Evolutionary conservation across 2,113 vertebrate genomes (phyloP), one percentile per base, ranked within the genome.

Genomic region (Archilochus colubris): DNA sequence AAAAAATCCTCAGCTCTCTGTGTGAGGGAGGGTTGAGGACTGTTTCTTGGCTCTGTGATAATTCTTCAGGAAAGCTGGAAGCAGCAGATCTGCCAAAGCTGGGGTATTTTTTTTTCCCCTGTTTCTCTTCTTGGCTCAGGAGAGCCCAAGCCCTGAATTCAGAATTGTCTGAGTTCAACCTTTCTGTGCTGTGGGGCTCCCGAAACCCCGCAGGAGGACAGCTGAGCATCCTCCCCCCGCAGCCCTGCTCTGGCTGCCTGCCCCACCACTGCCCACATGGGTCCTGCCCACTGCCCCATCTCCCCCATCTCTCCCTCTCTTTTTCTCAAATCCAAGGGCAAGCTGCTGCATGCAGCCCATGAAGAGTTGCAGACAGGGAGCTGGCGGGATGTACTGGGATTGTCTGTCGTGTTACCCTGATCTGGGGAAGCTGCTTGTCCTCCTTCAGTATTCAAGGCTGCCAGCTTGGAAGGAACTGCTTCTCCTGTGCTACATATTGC

Each of bases 381-480:
- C 14, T 24, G 1, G 1, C n/a, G n/a, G 48, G 16, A 24, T 54
- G 36, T 20, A 5, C 58, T 12, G 82, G 63, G 75, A 33, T 83
- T 92, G 88, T 95, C 5, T 6, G 68, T 54, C 63, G 1, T 24
- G 5, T 68, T 94, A 36, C 73, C 30, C 68, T 72, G 64, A 51
- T 25, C 88, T 31, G 64, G 57, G 64, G 68, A 92, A 92, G 79
- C 69, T 90, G 88, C 74, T 93, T 89, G 89, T 81, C 62, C 77
- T 94, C n/a, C 51, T 72, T 88, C 36, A 44, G 70, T 92, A 77
- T 67, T 75, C 68, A 91, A 81, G 86, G 73, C 91, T 92, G 77
- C 25, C 81, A 84, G 86, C 66, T 53, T 93, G 83, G 88, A 94
- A 88, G 83, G 76, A 84, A 88, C 86, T n/a, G 53, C 76, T 86